phyloP scores from a whole-genome alignment of 2,797 vertebrate species.

The Clarias platycephalus region DNA sequence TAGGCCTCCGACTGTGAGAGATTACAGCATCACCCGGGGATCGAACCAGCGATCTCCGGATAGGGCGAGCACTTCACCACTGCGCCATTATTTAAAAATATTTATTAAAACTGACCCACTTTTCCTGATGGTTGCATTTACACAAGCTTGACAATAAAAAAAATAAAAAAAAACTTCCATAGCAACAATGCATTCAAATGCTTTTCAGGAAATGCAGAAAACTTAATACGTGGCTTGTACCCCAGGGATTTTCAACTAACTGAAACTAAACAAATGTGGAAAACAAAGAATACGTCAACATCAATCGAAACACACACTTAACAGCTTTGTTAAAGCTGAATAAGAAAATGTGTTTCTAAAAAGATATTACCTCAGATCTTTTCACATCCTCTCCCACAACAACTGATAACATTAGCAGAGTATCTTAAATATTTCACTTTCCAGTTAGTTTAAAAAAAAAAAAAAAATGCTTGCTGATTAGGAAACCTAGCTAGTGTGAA shows the following conservation, averaged over 20 bases:
- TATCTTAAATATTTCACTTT: not conserved
- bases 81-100: no score
- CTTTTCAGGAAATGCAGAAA: not conserved
- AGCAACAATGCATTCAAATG: not conserved
- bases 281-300: not conserved
- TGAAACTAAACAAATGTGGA: not conserved
- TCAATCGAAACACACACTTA: not conserved
- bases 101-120: not conserved
- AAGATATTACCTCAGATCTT: not conserved
- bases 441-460: not conserved
- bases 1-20: no score
- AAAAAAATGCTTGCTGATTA: not conserved
- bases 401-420: not conserved
- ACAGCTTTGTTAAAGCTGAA: not conserved
- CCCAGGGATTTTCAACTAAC: not conserved
- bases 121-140: not conserved
- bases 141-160: no score
- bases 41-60: no score
- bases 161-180: not conserved
- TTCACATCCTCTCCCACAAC: not conserved
- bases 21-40: no score
- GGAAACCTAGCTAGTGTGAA: not conserved
- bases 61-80: no score
- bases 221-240: no score
- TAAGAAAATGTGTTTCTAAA: not conserved